These are phyloP conservation scores for Gulo gulo DNA, from an alignment of 2,113 vertebrate genomes.

Conservation along the genomic window DNA sequence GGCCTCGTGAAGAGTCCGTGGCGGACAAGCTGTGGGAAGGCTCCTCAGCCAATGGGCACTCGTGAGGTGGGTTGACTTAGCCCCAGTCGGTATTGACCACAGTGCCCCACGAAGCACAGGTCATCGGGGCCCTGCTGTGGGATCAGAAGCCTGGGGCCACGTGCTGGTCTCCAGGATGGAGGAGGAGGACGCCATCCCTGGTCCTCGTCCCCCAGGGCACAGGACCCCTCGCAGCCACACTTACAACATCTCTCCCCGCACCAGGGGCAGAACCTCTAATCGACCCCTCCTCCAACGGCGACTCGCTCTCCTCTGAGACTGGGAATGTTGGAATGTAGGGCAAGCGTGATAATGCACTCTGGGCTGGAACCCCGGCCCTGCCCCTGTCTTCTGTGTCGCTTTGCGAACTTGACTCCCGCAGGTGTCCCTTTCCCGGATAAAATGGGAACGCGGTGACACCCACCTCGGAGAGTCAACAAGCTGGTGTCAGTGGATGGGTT, in stretches of 20 bases:
- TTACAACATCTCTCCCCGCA: neutral
- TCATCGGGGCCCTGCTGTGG: neutral
- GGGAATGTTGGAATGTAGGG: neutral
- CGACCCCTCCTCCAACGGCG: neutral
- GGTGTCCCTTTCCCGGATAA: neutral
- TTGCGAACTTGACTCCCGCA: neutral
- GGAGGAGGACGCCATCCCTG: neutral
- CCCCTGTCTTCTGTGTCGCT: neutral
- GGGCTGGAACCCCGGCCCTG: neutral
- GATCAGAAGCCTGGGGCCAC: neutral
- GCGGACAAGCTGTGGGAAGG: neutral
- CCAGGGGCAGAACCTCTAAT: neutral
- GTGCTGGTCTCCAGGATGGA: neutral
- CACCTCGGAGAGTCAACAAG: neutral
- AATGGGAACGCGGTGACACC: neutral
- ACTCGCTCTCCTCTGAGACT: neutral
- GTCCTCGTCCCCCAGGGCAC: neutral
- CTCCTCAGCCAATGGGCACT: neutral
- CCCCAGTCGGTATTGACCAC: neutral
- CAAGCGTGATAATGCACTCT: neutral
- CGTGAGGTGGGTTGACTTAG: neutral
- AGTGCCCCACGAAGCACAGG: rapidly evolving
- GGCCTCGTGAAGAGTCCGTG: neutral
- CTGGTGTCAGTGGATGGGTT: neutral
- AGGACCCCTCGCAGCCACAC: neutral